A percentile compares a stretch with the other conserved stretches of the same genome.
Evolutionary conservation across 1,140 invertebrate genomes (phyloP).

Genomic region (Cyclina sinensis): DNA sequence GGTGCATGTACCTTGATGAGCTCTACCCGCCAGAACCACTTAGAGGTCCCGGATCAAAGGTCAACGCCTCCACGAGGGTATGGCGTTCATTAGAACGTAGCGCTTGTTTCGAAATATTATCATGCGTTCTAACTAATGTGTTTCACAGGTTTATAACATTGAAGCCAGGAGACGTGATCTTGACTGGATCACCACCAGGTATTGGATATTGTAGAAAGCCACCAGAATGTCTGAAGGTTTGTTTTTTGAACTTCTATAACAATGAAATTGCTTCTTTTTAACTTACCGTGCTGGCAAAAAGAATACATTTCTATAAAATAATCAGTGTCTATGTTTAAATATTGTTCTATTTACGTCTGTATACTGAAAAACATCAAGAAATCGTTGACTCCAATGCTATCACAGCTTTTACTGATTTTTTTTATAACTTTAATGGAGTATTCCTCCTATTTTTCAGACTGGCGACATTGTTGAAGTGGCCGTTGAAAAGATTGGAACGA

Average conservation of each 20-base stretch:
- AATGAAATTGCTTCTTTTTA: neutral
- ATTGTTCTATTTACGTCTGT: neutral
- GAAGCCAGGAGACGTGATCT: neutral
- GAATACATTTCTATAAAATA: neutral
- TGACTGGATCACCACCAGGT: neutral
- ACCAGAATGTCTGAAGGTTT: neutral
- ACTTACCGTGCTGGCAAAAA: neutral
- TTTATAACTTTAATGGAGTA: neutral
- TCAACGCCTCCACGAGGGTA: too few species aligned
- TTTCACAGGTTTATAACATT: neutral
- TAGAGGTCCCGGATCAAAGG: neutral
- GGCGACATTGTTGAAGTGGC: neutral
- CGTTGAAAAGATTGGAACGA: neutral
- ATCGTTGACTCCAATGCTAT: neutral
- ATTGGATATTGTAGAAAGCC: neutral
- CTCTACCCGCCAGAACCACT: too few species aligned
- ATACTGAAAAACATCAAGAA: neutral
- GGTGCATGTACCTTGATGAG: too few species aligned
- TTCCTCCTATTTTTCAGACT: neutral
- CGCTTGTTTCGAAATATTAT: neutral
- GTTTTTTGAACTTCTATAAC: neutral
- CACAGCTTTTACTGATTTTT: neutral
- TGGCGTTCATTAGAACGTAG: too few species aligned
- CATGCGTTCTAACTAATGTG: neutral
- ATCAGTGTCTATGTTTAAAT: too few species aligned